These are phyloP conservation scores for Cavia porcellus DNA, from an alignment of 2,113 vertebrate species.

Conservation along the genomic window DNA sequence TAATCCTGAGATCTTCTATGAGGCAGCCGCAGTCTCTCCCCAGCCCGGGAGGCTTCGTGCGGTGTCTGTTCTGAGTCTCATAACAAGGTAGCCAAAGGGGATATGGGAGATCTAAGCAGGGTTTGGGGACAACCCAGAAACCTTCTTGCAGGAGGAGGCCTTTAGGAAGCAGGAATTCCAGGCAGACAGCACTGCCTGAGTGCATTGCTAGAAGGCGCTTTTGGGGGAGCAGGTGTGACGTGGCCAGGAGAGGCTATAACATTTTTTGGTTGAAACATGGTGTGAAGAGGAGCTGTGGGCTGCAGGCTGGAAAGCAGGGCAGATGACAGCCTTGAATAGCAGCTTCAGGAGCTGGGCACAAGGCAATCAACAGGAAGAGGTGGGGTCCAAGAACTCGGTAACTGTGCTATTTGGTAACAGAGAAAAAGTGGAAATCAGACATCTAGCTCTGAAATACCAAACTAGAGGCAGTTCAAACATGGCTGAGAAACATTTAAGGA, in stretches of 20 bases:
- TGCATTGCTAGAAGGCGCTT: not conserved
- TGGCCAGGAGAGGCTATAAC: not conserved
- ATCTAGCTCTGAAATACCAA: not conserved
- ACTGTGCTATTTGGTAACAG: not conserved
- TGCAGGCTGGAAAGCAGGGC: not conserved
- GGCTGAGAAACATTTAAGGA: not conserved
- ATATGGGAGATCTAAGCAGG: not conserved
- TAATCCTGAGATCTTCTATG: not conserved
- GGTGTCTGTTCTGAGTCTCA: not conserved
- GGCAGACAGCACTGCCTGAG: not conserved
- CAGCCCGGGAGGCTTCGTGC: not conserved
- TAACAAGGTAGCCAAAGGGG: not conserved
- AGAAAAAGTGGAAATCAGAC: not conserved
- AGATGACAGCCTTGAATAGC: not conserved
- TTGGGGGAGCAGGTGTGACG: not conserved
- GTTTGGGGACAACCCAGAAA: not conserved
- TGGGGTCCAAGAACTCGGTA: too few relatives aligned
- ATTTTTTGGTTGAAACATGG: not conserved
- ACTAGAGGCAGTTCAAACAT: not conserved
- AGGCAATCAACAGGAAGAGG: not conserved
- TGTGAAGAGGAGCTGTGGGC: not conserved
- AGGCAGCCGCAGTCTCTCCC: not conserved
- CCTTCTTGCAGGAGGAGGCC: not conserved
- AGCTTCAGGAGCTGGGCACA: not conserved
- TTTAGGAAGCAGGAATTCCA: not conserved